These are phyloP conservation scores for Gymnothorax reevesii DNA, from an alignment of 2,797 vertebrate species.

Conservation along the genomic window DNA sequence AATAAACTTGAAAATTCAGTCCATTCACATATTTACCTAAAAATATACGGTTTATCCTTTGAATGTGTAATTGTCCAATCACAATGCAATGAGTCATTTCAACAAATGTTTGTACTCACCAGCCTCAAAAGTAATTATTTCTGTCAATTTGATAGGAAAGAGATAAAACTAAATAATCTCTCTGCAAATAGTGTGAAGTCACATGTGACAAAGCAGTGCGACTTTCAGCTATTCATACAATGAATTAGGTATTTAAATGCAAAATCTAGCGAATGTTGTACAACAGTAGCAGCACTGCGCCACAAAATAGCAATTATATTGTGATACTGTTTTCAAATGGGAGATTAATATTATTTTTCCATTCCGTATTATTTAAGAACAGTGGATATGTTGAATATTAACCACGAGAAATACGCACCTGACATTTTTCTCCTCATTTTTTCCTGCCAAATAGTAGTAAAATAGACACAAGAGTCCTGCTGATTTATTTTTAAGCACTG, in stretches of 20 bases:
- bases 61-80: background rate
- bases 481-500: background rate
- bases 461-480: background rate
- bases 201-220: background rate
- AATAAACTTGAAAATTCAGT: background rate
- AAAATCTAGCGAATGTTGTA: background rate
- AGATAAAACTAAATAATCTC: background rate
- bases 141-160: background rate
- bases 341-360: background rate
- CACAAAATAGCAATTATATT: background rate
- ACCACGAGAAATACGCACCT: background rate
- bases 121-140: constrained; percentile 4
- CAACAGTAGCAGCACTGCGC: background rate
- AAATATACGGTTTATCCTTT: background rate
- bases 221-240: background rate
- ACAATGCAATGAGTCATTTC: background rate
- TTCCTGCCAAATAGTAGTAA: background rate
- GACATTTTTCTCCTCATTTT: background rate
- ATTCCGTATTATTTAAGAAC: background rate
- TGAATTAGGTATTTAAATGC: background rate
- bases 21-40: background rate
- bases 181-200: background rate
- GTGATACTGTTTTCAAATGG: background rate
- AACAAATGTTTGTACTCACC: background rate
- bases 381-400: background rate